Evolutionary conservation across 2,113 vertebrate genomes (phyloP).

Genomic region (Channa maculata): DNA sequence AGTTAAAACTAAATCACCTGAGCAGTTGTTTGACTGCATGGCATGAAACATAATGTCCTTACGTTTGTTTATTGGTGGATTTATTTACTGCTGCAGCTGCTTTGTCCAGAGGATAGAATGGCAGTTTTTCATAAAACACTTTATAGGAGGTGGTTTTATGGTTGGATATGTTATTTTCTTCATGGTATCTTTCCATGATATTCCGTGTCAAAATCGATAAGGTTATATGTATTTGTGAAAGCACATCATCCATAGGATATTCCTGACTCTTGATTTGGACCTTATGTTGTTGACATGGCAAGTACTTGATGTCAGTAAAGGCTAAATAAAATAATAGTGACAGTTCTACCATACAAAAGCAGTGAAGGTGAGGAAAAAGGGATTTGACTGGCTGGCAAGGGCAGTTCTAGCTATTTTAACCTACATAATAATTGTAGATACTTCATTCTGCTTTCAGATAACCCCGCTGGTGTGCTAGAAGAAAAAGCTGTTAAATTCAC

Average conservation of each 20-base stretch:
- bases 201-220: neutral
- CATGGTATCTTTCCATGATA: neutral
- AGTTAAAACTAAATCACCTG: constrained; percentile 68
- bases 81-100: constrained; percentile 34
- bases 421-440: no score
- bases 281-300: no score
- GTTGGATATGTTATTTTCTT: constrained; percentile 8
- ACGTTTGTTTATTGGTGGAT: constrained; percentile 57
- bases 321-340: constrained; percentile 10
- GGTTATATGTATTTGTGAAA: neutral
- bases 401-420: no score
- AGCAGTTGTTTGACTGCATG: constrained; percentile 53
- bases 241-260: neutral
- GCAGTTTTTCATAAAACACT: constrained; percentile 46
- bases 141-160: neutral
- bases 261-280: neutral
- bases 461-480: no score
- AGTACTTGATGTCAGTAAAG: constrained; percentile 6
- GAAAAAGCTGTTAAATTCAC: no score
- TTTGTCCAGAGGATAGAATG: constrained; percentile 43
- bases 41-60: constrained; percentile 56
- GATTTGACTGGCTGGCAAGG: no score
- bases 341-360: neutral
- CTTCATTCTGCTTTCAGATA: no score
- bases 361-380: neutral